Evolutionary conservation across 2,888 invertebrate genomes (phyloP).

Genomic region (Anarsia innoxiella): DNA sequence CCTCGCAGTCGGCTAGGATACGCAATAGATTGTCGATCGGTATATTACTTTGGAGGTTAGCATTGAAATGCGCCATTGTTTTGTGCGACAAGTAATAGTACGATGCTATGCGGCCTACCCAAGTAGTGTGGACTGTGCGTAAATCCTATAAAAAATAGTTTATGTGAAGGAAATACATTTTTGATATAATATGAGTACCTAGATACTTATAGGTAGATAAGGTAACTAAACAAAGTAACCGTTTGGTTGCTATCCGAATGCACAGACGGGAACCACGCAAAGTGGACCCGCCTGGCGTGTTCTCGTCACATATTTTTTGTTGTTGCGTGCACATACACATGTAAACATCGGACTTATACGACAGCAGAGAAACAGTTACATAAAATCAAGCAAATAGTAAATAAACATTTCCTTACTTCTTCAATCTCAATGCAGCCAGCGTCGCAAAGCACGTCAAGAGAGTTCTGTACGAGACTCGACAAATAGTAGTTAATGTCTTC

Average conservation of each 20-base stretch:
- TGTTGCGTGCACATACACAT: no score
- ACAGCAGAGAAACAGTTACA: no score
- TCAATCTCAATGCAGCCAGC: conserved; percentile 88
- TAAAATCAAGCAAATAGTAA: no score
- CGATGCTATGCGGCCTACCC: conserved; percentile 95
- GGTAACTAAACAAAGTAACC: no score
- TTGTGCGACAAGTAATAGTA: conserved; percentile 97
- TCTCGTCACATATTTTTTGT: no score
- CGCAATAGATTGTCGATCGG: conserved; percentile 83
- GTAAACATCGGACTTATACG: no score
- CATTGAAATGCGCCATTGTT: conserved; percentile 90
- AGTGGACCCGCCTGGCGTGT: no score
- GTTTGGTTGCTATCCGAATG: no score
- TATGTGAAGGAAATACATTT: no score
- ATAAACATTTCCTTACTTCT: conserved; percentile 66
- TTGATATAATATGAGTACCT: no score
- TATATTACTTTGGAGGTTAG: conserved; percentile 78
- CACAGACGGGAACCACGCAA: no score
- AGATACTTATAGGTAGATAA: no score
- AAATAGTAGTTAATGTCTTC: conserved; percentile 83
- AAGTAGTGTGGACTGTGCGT: conserved; percentile 77
- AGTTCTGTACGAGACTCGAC: conserved; percentile 86
- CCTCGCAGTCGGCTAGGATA: conserved; percentile 88
- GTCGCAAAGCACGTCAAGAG: conserved; percentile 80
- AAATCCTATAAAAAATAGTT: conserved; percentile 77